Conservation (phyloP, 2,113 vertebrate genomes). For the Chinchilla lanigera region DNA sequence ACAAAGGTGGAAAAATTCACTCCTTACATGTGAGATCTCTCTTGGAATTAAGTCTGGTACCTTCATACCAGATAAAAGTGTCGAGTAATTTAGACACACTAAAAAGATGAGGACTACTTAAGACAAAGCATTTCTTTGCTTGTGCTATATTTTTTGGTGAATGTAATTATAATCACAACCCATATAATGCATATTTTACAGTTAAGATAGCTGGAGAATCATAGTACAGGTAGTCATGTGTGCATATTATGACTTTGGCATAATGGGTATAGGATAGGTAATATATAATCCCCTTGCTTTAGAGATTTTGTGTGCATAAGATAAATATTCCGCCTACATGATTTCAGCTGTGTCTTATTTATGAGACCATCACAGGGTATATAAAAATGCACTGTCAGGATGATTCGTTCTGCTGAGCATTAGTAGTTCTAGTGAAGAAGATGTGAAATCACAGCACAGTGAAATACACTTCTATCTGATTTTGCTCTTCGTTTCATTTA, state of each 20-base stretch:
- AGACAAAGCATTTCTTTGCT: not conserved
- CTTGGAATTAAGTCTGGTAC: conserved; percentile 9
- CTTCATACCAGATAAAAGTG: not conserved
- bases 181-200: not conserved
- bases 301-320: conserved; percentile 45
- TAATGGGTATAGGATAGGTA: not conserved
- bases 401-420: conserved; percentile 68
- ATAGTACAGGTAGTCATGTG: not conserved
- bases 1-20: not conserved
- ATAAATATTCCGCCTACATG: conserved; percentile 32
- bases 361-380: conserved; percentile 42
- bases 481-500: conserved; percentile 42
- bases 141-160: not conserved
- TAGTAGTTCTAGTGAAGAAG: conserved; percentile 64
- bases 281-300: conserved; percentile 40
- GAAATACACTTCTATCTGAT: conserved; percentile 44
- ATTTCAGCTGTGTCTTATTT: conserved; percentile 58
- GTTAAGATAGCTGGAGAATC: not conserved
- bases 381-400: conserved; percentile 69
- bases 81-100: not conserved
- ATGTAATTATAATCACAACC: not conserved
- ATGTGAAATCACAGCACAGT: conserved; percentile 59
- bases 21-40: not conserved
- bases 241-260: not conserved
- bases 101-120: not conserved